A percentile compares a stretch with the other conserved stretches of the same genome.
Conservation (phyloP, 2,888 invertebrate species). For the Cryptosula pallasiana region DNA sequence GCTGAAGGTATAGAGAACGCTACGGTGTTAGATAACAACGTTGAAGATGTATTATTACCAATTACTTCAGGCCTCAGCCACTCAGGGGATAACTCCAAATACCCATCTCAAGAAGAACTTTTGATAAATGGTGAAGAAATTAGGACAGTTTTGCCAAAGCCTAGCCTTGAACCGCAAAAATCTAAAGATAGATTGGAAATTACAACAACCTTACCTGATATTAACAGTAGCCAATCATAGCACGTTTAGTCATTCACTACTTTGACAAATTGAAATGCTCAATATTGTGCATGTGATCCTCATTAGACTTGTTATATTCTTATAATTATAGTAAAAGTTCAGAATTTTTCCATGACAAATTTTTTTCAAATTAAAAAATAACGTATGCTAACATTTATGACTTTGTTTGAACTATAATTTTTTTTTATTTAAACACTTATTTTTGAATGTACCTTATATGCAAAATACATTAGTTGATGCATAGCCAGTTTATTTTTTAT, state of each 20-base stretch:
- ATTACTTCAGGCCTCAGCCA: background rate
- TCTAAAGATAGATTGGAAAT: slow-evolving; percentile 5
- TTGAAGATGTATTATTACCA: background rate
- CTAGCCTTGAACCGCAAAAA: background rate
- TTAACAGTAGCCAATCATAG: background rate
- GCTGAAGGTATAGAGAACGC: background rate
- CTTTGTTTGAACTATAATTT: too few species aligned
- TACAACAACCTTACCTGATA: slow-evolving; percentile 2
- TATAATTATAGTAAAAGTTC: too few species aligned
- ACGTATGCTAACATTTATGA: too few species aligned
- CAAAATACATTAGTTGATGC: too few species aligned
- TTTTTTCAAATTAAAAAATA: too few species aligned
- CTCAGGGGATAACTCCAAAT: background rate
- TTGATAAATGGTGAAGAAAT: background rate
- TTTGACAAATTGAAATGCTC: background rate
- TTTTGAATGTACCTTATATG: too few species aligned
- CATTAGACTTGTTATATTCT: too few species aligned
- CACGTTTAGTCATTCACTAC: background rate
- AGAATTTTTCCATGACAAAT: too few species aligned
- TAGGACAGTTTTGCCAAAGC: background rate
- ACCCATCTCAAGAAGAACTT: background rate
- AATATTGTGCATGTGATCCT: too few species aligned
- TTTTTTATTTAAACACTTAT: too few species aligned
- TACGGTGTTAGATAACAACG: background rate
- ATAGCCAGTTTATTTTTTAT: too few species aligned